Evolutionary conservation across 2,797 vertebrate genomes (phyloP).

Genomic region (Pelochelys cantorii): DNA sequence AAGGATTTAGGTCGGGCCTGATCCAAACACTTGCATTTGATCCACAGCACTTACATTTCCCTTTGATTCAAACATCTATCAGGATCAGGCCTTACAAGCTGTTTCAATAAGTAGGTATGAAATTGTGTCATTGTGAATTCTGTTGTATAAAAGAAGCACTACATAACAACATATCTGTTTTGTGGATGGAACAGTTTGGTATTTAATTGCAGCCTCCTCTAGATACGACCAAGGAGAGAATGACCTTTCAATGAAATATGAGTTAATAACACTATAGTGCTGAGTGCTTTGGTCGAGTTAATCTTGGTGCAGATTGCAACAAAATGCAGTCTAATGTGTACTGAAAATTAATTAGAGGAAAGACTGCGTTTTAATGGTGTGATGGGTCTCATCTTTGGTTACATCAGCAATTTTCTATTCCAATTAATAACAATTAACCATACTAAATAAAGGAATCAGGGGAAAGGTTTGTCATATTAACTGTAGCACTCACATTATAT

Average conservation of each 20-base stretch:
- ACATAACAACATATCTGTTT: conserved; percentile 37
- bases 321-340: conserved; percentile 71
- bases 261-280: conserved; percentile 64
- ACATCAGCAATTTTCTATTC: conserved; percentile 66
- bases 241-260: conserved; percentile 76
- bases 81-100: not conserved
- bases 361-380: conserved; percentile 45
- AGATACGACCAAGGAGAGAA: conserved; percentile 52
- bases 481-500: conserved; percentile 7
- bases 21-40: not conserved
- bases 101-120: conserved; percentile 10
- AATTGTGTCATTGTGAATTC: not conserved
- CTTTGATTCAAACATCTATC: not conserved
- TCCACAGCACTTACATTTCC: not conserved
- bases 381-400: conserved; percentile 61
- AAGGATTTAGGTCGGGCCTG: not conserved
- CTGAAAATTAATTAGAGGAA: conserved; percentile 75
- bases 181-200: conserved; percentile 23
- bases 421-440: conserved; percentile 69
- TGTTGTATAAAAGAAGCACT: not conserved
- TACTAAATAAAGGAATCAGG: conserved; percentile 49
- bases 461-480: conserved; percentile 44
- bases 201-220: conserved; percentile 54
- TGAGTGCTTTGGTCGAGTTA: conserved; percentile 56
- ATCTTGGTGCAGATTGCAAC: conserved; percentile 50